Evolutionary conservation across 2,888 invertebrate genomes (phyloP).

Genomic region (Acronicta alni): DNA sequence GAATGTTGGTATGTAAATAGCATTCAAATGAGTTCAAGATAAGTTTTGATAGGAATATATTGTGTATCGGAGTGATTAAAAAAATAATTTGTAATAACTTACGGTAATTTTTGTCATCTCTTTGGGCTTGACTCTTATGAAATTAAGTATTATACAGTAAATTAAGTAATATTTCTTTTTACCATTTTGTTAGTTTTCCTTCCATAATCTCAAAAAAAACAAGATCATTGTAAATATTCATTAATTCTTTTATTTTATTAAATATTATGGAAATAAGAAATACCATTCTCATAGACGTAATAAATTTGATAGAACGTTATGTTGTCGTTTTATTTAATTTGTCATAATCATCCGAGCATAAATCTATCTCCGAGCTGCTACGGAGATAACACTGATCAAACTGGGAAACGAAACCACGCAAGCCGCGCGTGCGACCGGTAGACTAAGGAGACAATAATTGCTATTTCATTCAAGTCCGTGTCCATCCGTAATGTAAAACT

Average conservation of each 20-base stretch:
- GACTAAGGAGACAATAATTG: no score
- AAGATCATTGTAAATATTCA: slow-evolving; percentile 67
- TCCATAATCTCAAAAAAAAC: slow-evolving; percentile 29
- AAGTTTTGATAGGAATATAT: slow-evolving; percentile 17
- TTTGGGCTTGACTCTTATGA: slow-evolving; percentile 71
- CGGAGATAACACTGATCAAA: no score
- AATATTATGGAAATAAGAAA: slow-evolving; percentile 17
- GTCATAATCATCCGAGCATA: no score
- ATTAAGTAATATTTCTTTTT: slow-evolving; percentile 56
- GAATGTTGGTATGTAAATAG: background rate
- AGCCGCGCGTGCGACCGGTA: no score
- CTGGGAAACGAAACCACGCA: no score
- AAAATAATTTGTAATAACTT: slow-evolving; percentile 22
- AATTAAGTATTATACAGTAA: slow-evolving; percentile 56
- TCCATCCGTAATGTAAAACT: no score
- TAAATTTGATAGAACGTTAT: slow-evolving; percentile 69
- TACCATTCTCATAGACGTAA: slow-evolving; percentile 62
- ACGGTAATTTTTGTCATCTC: slow-evolving; percentile 60
- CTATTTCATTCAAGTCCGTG: no score
- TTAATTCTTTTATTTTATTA: slow-evolving; percentile 54
- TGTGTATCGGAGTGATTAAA: slow-evolving; percentile 21
- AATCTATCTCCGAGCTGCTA: no score
- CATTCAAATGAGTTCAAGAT: slow-evolving; percentile 1
- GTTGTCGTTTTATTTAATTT: slow-evolving; percentile 36
- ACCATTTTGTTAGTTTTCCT: slow-evolving; percentile 50